Conservation (phyloP, 2,888 invertebrate genomes). For the Cartodere bifasciata region DNA sequence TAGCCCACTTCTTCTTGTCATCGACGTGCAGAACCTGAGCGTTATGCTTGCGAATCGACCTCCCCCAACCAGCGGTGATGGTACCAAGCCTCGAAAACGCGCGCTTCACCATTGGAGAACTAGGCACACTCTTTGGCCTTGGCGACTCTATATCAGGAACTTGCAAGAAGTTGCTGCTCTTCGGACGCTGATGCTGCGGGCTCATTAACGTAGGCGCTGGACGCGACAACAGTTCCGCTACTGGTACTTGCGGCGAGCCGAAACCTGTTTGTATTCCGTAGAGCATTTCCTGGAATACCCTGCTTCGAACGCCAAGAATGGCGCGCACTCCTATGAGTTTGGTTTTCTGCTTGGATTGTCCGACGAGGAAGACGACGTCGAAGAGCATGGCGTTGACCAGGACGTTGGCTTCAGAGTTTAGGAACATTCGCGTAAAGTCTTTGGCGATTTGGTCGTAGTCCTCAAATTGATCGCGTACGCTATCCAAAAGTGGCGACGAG, state of each 20-base stretch:
- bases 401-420: conserved; percentile 69
- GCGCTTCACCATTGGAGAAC: conserved; percentile 86
- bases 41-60: conserved; percentile 74
- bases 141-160: conserved; percentile 84
- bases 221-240: conserved; percentile 73
- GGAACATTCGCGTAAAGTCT: conserved; percentile 81
- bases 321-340: conserved; percentile 84
- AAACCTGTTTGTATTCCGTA: conserved; percentile 90
- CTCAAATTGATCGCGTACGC: conserved; percentile 86
- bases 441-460: conserved; percentile 89
- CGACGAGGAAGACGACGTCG: conserved; percentile 83
- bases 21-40: conserved; percentile 73
- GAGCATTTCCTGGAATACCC: conserved; percentile 88
- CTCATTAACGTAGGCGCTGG: conserved; percentile 78
- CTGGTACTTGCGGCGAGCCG: conserved; percentile 86
- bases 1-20: conserved; percentile 85
- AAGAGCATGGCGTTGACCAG: conserved; percentile 71
- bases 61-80: conserved; percentile 82
- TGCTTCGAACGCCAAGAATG: conserved; percentile 81
- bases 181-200: conserved; percentile 74
- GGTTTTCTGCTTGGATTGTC: conserved; percentile 78
- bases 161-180: conserved; percentile 84
- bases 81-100: conserved; percentile 84
- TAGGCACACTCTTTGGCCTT: conserved; percentile 83
- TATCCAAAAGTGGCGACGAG: conserved; percentile 82